A percentile compares a stretch with the other conserved stretches of the same genome.
These are phyloP conservation scores for Lordiphosa collinella DNA, from an alignment of 1,140 invertebrate genomes.

Conservation along the genomic window DNA sequence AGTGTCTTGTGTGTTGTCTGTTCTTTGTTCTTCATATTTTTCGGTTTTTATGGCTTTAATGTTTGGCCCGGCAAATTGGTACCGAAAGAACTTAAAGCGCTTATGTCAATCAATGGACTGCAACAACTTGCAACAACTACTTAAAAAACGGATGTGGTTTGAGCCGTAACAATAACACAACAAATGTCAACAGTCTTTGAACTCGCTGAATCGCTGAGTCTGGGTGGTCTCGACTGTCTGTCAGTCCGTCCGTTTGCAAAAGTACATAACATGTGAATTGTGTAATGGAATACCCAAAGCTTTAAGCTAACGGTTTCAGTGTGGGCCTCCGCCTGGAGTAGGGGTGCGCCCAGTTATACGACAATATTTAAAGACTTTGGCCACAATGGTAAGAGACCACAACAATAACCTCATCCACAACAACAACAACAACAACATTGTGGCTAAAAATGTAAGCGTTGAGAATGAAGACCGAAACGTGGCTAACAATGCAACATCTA, in stretches of 20 bases:
- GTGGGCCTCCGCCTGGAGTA: too few species aligned
- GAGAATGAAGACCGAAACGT: conserved; percentile 21
- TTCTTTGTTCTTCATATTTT: conserved; percentile 37
- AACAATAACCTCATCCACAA: conserved; percentile 9
- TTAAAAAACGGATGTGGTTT: conserved; percentile 47
- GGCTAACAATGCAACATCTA: conserved; percentile 16
- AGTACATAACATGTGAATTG: conserved; percentile 28
- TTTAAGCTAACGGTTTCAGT: conserved; percentile 10
- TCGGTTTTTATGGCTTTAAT: conserved; percentile 21
- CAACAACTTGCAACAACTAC: conserved; percentile 27
- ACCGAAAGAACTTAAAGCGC: conserved; percentile 55
- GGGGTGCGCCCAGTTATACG: background rate
- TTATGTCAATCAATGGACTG: conserved; percentile 61
- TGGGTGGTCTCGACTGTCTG: background rate
- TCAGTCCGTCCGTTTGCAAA: conserved; percentile 2
- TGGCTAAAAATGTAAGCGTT: conserved; percentile 18
- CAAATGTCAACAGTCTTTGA: conserved; percentile 47
- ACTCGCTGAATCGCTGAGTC: conserved; percentile 9
- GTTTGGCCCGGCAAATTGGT: conserved; percentile 15
- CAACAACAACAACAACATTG: conserved; percentile 17
- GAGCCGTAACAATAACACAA: conserved; percentile 18
- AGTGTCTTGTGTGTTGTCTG: conserved; percentile 4
- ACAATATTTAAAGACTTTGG: conserved; percentile 11
- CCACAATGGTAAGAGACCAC: conserved; percentile 6
- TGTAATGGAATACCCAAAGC: conserved; percentile 8